Evolutionary conservation across 2,888 invertebrate species (phyloP).

Genomic region (Drosophila mimetica): DNA sequence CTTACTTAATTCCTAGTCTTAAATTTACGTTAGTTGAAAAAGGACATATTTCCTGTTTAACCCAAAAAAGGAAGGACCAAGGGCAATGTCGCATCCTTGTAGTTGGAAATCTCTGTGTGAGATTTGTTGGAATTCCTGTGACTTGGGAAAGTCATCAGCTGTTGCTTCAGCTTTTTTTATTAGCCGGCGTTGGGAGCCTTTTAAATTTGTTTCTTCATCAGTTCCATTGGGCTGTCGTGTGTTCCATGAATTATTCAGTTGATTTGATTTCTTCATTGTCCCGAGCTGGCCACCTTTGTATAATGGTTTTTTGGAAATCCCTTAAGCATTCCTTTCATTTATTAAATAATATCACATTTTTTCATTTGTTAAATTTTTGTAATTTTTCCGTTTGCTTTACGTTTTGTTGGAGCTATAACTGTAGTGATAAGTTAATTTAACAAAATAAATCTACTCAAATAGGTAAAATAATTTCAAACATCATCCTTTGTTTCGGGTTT

Average conservation of each 20-base stretch:
- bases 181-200: conserved; percentile 8
- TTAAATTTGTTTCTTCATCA: conserved; percentile 32
- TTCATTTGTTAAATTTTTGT: background rate
- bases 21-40: conserved; percentile 2
- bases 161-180: conserved; percentile 19
- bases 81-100: conserved; percentile 21
- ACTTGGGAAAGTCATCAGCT: conserved; percentile 42
- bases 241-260: conserved; percentile 36
- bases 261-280: conserved; percentile 33
- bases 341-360: conserved; percentile 7
- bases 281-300: background rate
- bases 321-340: background rate
- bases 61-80: background rate
- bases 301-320: conserved; percentile 2
- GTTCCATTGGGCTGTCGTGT: conserved; percentile 17
- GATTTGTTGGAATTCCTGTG: conserved; percentile 23
- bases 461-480: no score
- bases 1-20: background rate
- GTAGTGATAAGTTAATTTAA: no score
- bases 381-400: no score
- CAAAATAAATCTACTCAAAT: no score
- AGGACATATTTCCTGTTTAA: conserved; percentile 6
- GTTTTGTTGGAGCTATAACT: no score
- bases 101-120: conserved; percentile 19
- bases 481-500: no score